These are phyloP conservation scores for Mugil cephalus DNA, from an alignment of 2,113 vertebrate genomes.

Conservation along the genomic window DNA sequence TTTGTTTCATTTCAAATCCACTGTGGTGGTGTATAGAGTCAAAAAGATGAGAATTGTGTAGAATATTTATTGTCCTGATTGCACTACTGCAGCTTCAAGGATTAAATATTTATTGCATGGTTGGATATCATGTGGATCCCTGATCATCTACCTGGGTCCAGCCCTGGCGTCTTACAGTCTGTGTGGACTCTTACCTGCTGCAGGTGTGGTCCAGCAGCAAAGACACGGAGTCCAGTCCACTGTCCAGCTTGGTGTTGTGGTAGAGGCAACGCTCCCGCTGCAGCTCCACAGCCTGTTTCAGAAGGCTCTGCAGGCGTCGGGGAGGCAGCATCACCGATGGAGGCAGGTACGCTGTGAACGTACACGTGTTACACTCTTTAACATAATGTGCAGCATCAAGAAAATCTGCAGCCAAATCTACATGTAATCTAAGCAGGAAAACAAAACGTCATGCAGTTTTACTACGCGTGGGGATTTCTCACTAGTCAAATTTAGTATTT, in stretches of 20 bases:
- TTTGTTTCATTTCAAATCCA: too few relatives aligned
- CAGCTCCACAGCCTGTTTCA: conserved; percentile 95
- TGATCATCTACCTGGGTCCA: background rate
- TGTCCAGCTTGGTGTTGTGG: conserved; percentile 96
- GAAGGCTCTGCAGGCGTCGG: conserved; percentile 92
- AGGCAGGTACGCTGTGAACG: conserved; percentile 90
- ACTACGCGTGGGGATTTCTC: too few relatives aligned
- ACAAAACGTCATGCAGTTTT: too few relatives aligned
- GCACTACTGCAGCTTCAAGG: too few relatives aligned
- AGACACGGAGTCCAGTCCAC: conserved; percentile 93
- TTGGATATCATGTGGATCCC: background rate
- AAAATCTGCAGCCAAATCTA: too few relatives aligned
- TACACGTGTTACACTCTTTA: too few relatives aligned
- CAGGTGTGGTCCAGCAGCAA: conserved; percentile 96
- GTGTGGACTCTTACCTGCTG: conserved; percentile 87
- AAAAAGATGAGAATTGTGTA: too few relatives aligned
- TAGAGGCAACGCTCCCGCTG: conserved; percentile 97
- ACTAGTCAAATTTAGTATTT: too few relatives aligned
- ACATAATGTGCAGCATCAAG: too few relatives aligned
- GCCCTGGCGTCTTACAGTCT: background rate
- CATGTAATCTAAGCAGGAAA: background rate
- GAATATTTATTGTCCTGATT: too few relatives aligned
- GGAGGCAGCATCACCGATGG: conserved; percentile 98
- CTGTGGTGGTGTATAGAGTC: too few relatives aligned
- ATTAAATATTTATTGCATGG: too few relatives aligned